These are phyloP conservation scores for Argynnis bischoffii DNA, from an alignment of 2,888 invertebrate genomes.

Conservation along the genomic window DNA sequence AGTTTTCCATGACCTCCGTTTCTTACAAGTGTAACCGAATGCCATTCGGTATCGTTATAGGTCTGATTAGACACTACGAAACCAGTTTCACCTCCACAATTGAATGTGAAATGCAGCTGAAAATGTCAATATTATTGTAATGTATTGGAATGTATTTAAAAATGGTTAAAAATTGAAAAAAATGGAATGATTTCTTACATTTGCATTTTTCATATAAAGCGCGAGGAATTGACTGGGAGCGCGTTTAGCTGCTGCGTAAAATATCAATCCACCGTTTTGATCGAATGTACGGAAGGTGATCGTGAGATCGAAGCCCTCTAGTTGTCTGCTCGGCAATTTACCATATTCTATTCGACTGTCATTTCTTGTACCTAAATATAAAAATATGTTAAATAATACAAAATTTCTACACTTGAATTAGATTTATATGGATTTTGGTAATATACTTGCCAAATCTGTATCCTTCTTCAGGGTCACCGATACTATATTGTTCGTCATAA, in stretches of 20 bases:
- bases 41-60: constrained; percentile 91
- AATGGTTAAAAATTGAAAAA: neutral
- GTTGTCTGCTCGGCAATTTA: constrained; percentile 82
- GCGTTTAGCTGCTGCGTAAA: constrained; percentile 87
- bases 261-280: constrained; percentile 89
- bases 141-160: neutral
- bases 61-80: constrained; percentile 79
- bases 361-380: constrained; percentile 82
- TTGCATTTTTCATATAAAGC: constrained; percentile 88
- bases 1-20: constrained; percentile 84
- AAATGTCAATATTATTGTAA: neutral
- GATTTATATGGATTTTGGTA: neutral
- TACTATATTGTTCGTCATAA: constrained; percentile 71
- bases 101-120: constrained; percentile 86
- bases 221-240: constrained; percentile 87
- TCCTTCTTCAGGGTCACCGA: constrained; percentile 78
- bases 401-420: neutral
- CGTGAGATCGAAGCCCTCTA: constrained; percentile 87
- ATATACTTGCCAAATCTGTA: constrained; percentile 83
- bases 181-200: constrained; percentile 64
- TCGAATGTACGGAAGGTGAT: constrained; percentile 90
- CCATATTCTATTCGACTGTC: constrained; percentile 89
- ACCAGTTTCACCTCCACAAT: constrained; percentile 86
- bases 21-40: constrained; percentile 86
- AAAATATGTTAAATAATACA: neutral